phyloP scores from a whole-genome alignment of 2,888 invertebrate species.

The Nomada fucata region DNA sequence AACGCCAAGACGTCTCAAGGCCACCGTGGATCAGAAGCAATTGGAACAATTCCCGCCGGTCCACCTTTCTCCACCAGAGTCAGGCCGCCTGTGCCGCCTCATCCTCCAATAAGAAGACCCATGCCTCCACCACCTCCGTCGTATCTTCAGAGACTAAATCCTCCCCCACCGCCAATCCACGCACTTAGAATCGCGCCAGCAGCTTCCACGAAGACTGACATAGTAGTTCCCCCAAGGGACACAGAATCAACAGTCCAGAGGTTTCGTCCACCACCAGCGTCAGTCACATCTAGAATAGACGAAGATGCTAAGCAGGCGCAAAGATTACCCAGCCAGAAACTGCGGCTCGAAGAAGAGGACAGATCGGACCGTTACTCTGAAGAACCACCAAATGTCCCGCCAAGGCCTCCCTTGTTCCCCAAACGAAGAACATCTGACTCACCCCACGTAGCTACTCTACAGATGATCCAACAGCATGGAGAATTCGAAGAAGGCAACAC shows the following conservation, averaged over 20 bases:
- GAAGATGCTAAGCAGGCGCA: conserved; percentile 53
- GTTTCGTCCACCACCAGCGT: conserved; percentile 64
- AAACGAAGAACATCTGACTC: conserved; percentile 84
- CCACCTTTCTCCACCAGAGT: conserved; percentile 69
- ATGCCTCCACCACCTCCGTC: conserved; percentile 80
- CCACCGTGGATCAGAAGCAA: conserved; percentile 79
- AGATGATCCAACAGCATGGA: conserved; percentile 87
- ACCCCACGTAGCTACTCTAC: conserved; percentile 87
- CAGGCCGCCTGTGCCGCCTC: conserved; percentile 69
- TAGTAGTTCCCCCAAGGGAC: conserved; percentile 48
- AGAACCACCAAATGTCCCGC: conserved; percentile 82
- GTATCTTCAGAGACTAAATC: conserved; percentile 84
- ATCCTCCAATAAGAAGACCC: conserved; percentile 76
- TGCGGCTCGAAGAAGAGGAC: conserved; percentile 78
- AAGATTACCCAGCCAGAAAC: conserved; percentile 49
- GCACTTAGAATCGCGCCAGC: conserved; percentile 51
- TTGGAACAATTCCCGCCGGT: conserved; percentile 77
- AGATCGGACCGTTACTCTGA: conserved; percentile 78
- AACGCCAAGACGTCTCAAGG: conserved; percentile 87
- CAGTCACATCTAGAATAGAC: conserved; percentile 47
- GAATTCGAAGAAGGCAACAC: conserved; percentile 71
- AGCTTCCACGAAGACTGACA: conserved; percentile 61
- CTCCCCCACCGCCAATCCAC: conserved; percentile 84
- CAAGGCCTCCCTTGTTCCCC: conserved; percentile 83
- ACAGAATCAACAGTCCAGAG: conserved; percentile 67